A percentile compares a stretch with the other conserved stretches of the same genome.
Conservation (phyloP, 2,888 invertebrate species). For the Liopterus haemorrhoidalis region DNA sequence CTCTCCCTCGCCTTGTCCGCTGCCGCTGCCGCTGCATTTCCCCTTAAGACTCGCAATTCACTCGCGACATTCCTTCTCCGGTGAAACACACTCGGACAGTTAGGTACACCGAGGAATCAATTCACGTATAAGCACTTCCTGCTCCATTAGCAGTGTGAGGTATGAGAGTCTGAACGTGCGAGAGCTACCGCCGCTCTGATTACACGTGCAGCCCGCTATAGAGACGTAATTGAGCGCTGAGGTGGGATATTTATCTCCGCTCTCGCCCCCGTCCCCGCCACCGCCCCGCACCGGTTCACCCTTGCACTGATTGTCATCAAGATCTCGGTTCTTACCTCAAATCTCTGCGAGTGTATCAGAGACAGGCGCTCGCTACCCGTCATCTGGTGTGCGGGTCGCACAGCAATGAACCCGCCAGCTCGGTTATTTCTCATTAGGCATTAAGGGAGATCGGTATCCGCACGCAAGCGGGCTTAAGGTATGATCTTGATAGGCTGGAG, state of each 20-base stretch:
- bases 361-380: too few relatives aligned
- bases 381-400: conserved; percentile 7
- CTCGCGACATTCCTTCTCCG: too few relatives aligned
- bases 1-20: background rate
- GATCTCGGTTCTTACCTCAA: conserved; percentile 25
- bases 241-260: conserved; percentile 6
- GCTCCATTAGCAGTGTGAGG: too few relatives aligned
- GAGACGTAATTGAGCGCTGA: background rate
- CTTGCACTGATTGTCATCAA: conserved; percentile 22
- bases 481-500: conserved; percentile 8
- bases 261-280: conserved; percentile 3
- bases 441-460: conserved; percentile 22
- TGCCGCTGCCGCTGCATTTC: conserved; percentile 2
- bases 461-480: conserved; percentile 25
- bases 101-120: too few relatives aligned
- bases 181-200: conserved; percentile 7
- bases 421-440: conserved; percentile 25
- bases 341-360: conserved; percentile 21
- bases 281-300: conserved; percentile 6
- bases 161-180: conserved; percentile 2
- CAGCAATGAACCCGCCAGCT: conserved; percentile 16
- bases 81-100: too few relatives aligned
- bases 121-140: too few relatives aligned
- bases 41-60: too few relatives aligned
- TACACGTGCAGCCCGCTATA: conserved; percentile 7